Percentiles rank a stretch among this genome's conserved stretches.
Conservation (phyloP, 2,888 invertebrate genomes). For the Oligia strigilis region DNA sequence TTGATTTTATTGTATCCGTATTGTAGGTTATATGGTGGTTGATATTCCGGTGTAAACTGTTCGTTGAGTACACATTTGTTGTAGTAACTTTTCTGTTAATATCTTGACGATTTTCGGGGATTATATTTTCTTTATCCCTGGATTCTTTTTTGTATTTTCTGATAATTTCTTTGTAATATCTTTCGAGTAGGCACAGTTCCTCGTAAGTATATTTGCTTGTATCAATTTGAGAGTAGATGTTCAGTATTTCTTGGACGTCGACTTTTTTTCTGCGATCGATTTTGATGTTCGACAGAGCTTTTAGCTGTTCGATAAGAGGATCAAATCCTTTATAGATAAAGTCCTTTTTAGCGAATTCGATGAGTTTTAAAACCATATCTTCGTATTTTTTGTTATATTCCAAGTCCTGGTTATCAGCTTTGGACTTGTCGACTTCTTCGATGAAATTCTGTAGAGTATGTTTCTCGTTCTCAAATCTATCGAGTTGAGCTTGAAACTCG, state of each 20-base stretch:
- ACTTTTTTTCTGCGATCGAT: constrained; percentile 83
- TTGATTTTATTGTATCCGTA: constrained; percentile 73
- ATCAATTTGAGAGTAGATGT: constrained; percentile 85
- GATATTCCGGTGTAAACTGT: constrained; percentile 70
- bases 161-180: constrained; percentile 87
- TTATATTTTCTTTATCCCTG: constrained; percentile 78
- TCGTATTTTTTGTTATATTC: constrained; percentile 87
- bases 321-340: constrained; percentile 88
- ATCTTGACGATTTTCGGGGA: constrained; percentile 67
- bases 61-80: constrained; percentile 71
- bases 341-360: constrained; percentile 87
- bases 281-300: constrained; percentile 82
- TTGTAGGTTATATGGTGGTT: constrained; percentile 68
- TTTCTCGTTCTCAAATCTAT: constrained; percentile 83
- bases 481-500: constrained; percentile 81
- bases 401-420: constrained; percentile 82
- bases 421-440: constrained; percentile 85
- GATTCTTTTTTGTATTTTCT: constrained; percentile 80
- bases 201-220: constrained; percentile 86
- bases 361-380: constrained; percentile 86
- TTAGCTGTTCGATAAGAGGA: constrained; percentile 85
- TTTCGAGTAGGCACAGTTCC: constrained; percentile 86
- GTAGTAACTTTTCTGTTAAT: constrained; percentile 76
- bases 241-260: constrained; percentile 83
- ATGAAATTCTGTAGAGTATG: constrained; percentile 83